Base-by-base conservation (phyloP, 2,113 vertebrate genomes). In the Todiramphus saurophagus region DNA sequence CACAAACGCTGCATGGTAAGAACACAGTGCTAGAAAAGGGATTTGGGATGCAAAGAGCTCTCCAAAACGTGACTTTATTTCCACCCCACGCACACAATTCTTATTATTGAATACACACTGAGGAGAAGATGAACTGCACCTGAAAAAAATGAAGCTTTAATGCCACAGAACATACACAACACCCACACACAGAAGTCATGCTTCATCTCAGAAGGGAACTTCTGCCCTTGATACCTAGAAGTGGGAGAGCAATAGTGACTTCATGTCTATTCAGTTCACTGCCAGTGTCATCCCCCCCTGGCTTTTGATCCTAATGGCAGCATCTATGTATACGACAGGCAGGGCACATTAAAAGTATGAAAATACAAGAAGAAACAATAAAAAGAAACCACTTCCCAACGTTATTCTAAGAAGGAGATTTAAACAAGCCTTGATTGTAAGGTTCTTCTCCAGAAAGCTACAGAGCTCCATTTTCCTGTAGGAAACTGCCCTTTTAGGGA, bases 351-450 rank as follows among this genome's bases (percentile, higher is more conserved):
- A 87, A 44, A 88, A 83, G 7, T 50, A 56, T 87, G 69, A 95
- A 97, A 92, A 79, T 74, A 76, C 9, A 9, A 89, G 66, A 88
- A 93, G 59, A 68, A 94, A 91, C 21, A 79, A 80, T 27, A 58
- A 78, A 43, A 64, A 41, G 33, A 74, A 93, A 76, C 50, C 53
- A 39, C 46, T 96, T 91, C 89, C 50, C 76, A 66, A 66, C 62
- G 43, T 60, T 83, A 50, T 87, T 50, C 62, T 87, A 85, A 31
- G 73, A 95, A 95, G 89, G 64, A 1, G 0, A 75, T 58, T 91
- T 89, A 79, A 94, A 59, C 64, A 48, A 74, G 64, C 89, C 56
- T 75, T 90, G 87, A 83, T 85, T 93, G 85, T 90, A 91, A 91
- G 68, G 44, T 53, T 92, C 31, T 94, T 94, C 68, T n/a, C 78